Evolutionary conservation across 2,888 invertebrate genomes (phyloP).

Genomic region (Blastobasis adustella): DNA sequence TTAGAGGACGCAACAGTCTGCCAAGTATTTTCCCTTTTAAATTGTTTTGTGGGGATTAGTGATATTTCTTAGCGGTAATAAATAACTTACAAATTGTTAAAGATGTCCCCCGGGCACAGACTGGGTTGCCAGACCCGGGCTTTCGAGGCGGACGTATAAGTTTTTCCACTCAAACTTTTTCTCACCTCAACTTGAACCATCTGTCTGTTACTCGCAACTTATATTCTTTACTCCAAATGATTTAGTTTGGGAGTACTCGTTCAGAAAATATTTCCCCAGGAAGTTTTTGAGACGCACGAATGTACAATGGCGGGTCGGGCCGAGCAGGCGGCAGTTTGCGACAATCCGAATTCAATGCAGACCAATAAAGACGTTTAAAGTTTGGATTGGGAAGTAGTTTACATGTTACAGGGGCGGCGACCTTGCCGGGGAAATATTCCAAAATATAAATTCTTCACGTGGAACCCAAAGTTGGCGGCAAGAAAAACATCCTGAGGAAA

Average conservation of each 20-base stretch:
- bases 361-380: too few relatives aligned
- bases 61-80: constrained; percentile 65
- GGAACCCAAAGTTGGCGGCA: too few relatives aligned
- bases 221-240: constrained; percentile 68
- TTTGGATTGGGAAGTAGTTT: constrained; percentile 16
- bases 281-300: constrained; percentile 53
- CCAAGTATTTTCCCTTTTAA: constrained; percentile 31
- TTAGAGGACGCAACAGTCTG: background rate
- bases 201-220: constrained; percentile 57
- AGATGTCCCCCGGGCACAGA: constrained; percentile 61
- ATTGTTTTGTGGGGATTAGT: constrained; percentile 58
- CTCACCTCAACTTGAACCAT: constrained; percentile 60
- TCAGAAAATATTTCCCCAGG: constrained; percentile 65
- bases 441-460: too few relatives aligned
- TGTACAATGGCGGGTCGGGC: constrained; percentile 43
- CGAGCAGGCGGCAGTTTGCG: too few relatives aligned
- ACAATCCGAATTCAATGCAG: too few relatives aligned
- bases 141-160: constrained; percentile 48
- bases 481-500: too few relatives aligned
- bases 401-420: constrained; percentile 8
- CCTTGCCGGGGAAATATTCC: too few relatives aligned
- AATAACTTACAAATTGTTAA: constrained; percentile 72
- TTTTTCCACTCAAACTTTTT: constrained; percentile 73
- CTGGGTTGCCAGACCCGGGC: constrained; percentile 44
- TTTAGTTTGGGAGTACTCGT: constrained; percentile 65